Conservation (phyloP, 1,140 invertebrate genomes). For the Sarcophaga bullata region DNA sequence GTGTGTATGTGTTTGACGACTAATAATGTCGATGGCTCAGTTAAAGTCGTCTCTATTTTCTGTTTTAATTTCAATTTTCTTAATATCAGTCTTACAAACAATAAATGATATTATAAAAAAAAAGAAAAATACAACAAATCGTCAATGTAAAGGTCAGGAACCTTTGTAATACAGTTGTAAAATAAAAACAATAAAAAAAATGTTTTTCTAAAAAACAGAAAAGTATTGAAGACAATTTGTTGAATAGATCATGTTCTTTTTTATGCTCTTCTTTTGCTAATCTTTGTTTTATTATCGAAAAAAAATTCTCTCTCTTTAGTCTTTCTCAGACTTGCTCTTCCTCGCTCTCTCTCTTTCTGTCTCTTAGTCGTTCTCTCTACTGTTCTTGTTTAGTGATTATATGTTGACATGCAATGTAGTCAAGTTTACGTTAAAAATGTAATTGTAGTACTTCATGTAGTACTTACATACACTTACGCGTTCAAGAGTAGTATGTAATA, state of each 20-base stretch:
- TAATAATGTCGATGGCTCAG: no score
- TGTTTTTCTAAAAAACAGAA: neutral
- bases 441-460: neutral
- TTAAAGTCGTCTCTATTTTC: neutral
- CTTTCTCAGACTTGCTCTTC: no score
- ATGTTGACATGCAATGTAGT: neutral
- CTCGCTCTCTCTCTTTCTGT: neutral
- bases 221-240: neutral
- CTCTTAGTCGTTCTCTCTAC: neutral
- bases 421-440: neutral
- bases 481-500: neutral
- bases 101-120: no score
- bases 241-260: conserved; percentile 4
- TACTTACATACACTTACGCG: neutral
- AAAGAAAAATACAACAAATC: neutral
- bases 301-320: no score
- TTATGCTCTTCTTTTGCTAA: neutral
- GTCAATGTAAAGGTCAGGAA: conserved; percentile 35
- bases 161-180: conserved; percentile 29
- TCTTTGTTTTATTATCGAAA: conserved; percentile 5
- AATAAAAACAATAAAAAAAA: neutral
- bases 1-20: no score
- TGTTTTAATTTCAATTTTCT: neutral
- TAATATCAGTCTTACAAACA: neutral
- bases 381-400: neutral